These are phyloP conservation scores for Brachypodius melanocephalos DNA, from an alignment of 2,113 vertebrate genomes.

Conservation along the genomic window DNA sequence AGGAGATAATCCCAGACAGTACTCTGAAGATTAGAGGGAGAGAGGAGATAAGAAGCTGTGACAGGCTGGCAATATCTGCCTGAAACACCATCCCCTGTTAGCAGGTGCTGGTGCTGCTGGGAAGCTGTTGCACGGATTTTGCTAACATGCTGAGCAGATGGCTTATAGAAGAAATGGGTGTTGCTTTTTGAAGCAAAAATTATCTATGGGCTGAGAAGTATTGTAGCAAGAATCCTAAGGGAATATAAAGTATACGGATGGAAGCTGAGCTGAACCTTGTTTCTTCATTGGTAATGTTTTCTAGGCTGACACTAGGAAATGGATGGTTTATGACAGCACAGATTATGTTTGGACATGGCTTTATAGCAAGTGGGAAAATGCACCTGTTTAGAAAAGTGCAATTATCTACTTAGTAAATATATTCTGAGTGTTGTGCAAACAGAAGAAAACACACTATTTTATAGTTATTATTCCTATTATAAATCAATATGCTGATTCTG, in stretches of 20 bases:
- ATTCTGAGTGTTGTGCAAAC: background rate
- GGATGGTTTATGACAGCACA: background rate
- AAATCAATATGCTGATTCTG: background rate
- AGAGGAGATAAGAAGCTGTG: slow-evolving; percentile 30
- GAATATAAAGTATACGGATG: background rate
- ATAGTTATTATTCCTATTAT: background rate
- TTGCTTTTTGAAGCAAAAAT: background rate
- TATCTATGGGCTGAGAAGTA: background rate
- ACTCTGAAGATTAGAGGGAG: slow-evolving; percentile 29
- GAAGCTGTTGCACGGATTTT: background rate
- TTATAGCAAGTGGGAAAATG: background rate
- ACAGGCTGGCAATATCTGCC: slow-evolving; percentile 4
- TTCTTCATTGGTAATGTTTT: background rate
- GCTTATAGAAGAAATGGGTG: background rate
- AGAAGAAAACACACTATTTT: background rate
- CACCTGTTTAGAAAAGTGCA: background rate
- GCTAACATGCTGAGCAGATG: background rate
- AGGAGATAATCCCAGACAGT: slow-evolving; percentile 31
- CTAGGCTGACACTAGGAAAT: background rate
- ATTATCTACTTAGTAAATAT: background rate
- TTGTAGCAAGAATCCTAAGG: background rate
- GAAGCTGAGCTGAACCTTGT: background rate
- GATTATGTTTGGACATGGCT: background rate
- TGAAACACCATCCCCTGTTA: slow-evolving; percentile 18
- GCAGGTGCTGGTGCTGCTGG: slow-evolving; percentile 29